Evolutionary conservation across 2,113 vertebrate genomes (phyloP).

Genomic region (Amphiprion ocellaris): DNA sequence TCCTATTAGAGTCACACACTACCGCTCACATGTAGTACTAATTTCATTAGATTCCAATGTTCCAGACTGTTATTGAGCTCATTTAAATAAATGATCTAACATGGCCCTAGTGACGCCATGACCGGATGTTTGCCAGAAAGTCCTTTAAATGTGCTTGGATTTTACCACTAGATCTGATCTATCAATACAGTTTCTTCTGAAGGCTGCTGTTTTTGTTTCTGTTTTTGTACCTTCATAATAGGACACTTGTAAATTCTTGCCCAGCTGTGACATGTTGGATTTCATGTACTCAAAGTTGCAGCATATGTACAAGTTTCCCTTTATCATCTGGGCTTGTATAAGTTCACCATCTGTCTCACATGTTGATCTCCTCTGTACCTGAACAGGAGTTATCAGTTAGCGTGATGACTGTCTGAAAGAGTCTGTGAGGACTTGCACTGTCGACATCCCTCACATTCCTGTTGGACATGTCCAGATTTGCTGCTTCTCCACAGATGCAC

Average conservation of each 20-base stretch:
- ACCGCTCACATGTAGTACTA: conserved; percentile 15
- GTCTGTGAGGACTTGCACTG: conserved; percentile 50
- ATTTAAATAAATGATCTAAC: conserved; percentile 43
- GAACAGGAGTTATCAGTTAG: background rate
- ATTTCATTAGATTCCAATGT: conserved; percentile 47
- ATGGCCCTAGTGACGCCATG: background rate
- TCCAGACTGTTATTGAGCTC: conserved; percentile 10
- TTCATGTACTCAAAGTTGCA: too few species aligned
- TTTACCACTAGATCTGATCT: conserved; percentile 11
- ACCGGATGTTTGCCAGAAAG: background rate
- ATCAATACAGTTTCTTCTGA: background rate
- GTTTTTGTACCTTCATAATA: background rate
- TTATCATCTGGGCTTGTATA: background rate
- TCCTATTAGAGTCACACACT: conserved; percentile 27
- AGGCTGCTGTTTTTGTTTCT: background rate
- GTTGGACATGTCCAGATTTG: conserved; percentile 70
- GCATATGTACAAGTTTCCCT: too few species aligned
- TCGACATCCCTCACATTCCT: conserved; percentile 60
- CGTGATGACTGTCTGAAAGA: conserved; percentile 19
- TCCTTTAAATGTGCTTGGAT: conserved; percentile 19
- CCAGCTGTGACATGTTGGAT: too few species aligned
- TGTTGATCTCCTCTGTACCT: background rate
- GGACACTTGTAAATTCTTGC: too few species aligned
- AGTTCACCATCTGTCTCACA: background rate
- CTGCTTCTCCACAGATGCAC: background rate